Base-by-base conservation (phyloP, 1,140 invertebrate species). In the Popillia japonica region DNA sequence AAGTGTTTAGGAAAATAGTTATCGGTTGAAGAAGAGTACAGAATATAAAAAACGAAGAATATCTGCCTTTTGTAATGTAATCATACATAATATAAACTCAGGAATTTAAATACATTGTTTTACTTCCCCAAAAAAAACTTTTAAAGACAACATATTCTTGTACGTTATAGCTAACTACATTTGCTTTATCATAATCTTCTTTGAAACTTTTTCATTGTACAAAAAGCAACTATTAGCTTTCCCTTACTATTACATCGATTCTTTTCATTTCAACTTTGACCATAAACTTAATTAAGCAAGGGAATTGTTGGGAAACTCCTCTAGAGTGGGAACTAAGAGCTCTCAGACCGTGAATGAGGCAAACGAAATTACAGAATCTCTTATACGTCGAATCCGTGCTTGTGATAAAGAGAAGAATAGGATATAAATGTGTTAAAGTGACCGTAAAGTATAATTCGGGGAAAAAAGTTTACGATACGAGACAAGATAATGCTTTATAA, bases 211-310 rank as follows among this genome's bases (percentile, higher is more conserved):
- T 3, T 17, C 11, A 14, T 55, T 0, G n/a, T 55, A 55, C 48
- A 17, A 6, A 48, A n/a, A 55, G 48, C 17, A 55, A 14, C 6
- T 55, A 55, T 55, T 55, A 55, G 48, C 48, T n/a, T 17, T 55
- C 48, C 17, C n/a, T 17, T 55, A 55, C 48, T 44, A 44, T 44
- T 44, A 55, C 48, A 55, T 55, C 48, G 48, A 55, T 55, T 55
- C 48, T 55, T 55, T 55, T n/a, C 14, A 17, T 55, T 55, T 7
- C 48, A 55, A 55, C 48, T 55, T 55, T 55, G 48, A 17, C 48
- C 48, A 55, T 55, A 55, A 55, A 55, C 11, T 55, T 55, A 55
- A 55, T 55, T 55, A 55, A 55, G 48, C 17, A 55, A 34, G 27
- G 27, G 27, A 34, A 34, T 34, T 34, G 27, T 34, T n/a, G 17